Evolutionary conservation across 1,140 invertebrate genomes (phyloP).

Genomic region (Arctopsyche grandis): DNA sequence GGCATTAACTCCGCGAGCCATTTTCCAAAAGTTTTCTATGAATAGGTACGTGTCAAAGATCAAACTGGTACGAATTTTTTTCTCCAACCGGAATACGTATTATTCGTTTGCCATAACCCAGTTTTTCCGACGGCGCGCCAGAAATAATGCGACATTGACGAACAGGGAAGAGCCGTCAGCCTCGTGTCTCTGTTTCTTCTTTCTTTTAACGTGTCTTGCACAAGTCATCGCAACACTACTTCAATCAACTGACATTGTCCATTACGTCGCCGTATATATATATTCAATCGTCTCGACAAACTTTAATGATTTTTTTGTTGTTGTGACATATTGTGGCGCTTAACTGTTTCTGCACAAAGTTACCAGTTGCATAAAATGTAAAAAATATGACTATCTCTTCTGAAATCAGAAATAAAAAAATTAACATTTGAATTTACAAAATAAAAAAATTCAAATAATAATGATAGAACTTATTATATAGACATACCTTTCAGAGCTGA

Average conservation of each 20-base stretch:
- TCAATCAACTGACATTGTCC: neutral
- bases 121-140: constrained; percentile 1
- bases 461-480: too few relatives aligned
- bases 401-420: too few relatives aligned
- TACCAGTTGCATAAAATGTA: too few relatives aligned
- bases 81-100: constrained; percentile 2
- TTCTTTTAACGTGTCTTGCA: constrained; percentile 5
- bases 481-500: too few relatives aligned
- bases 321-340: too few relatives aligned
- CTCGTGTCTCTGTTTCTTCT: neutral
- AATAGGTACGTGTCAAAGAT: constrained; percentile 25
- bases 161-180: constrained; percentile 26
- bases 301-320: neutral
- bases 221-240: neutral
- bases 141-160: constrained; percentile 28
- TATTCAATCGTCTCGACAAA: neutral
- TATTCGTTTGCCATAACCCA: constrained; percentile 28
- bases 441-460: too few relatives aligned
- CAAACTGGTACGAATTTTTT: constrained; percentile 15
- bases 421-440: too few relatives aligned
- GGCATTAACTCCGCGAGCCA: too few relatives aligned
- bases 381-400: too few relatives aligned
- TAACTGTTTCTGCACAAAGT: too few relatives aligned
- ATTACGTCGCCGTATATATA: neutral
- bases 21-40: constrained; percentile 14